These are phyloP conservation scores for Brachyalestes nurse DNA, from an alignment of 2,797 vertebrate species.

Conservation along the genomic window DNA sequence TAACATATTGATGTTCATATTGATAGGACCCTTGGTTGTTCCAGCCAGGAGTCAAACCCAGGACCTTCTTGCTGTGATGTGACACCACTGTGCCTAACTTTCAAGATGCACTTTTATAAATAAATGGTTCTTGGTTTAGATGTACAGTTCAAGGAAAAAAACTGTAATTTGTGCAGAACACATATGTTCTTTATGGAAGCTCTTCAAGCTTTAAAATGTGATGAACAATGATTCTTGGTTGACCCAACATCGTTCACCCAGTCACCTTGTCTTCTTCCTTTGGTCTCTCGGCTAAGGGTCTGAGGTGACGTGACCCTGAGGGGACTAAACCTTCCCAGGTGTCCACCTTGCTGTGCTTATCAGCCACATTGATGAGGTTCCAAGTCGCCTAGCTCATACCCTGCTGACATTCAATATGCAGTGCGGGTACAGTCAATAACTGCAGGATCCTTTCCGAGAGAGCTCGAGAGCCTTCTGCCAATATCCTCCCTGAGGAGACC, in stretches of 20 bases:
- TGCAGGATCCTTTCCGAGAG: conserved; percentile 27
- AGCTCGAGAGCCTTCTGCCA: conserved; percentile 20
- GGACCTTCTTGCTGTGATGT: too few species aligned
- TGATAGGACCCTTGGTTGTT: too few species aligned
- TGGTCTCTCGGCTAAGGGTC: conserved; percentile 26
- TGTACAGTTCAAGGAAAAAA: too few species aligned
- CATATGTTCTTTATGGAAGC: too few species aligned
- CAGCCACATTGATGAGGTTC: conserved; percentile 49
- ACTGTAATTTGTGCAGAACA: too few species aligned
- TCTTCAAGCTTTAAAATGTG: too few species aligned
- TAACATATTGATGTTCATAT: too few species aligned
- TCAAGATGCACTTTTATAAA: too few species aligned
- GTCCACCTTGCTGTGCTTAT: conserved; percentile 38
- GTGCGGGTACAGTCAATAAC: conserved; percentile 42
- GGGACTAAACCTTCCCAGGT: conserved; percentile 41
- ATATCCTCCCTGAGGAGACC: conserved; percentile 31
- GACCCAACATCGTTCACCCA: background rate
- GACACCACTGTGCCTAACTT: too few species aligned
- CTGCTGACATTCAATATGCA: conserved; percentile 47
- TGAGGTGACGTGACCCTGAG: conserved; percentile 24
- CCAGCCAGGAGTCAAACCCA: too few species aligned
- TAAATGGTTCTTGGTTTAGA: too few species aligned
- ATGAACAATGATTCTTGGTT: too few species aligned
- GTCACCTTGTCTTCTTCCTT: conserved; percentile 6
- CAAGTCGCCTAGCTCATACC: conserved; percentile 14